Evolutionary conservation across 1,140 invertebrate genomes (phyloP), one percentile per base, ranked within the genome.

Genomic region (Adelges cooleyi): DNA sequence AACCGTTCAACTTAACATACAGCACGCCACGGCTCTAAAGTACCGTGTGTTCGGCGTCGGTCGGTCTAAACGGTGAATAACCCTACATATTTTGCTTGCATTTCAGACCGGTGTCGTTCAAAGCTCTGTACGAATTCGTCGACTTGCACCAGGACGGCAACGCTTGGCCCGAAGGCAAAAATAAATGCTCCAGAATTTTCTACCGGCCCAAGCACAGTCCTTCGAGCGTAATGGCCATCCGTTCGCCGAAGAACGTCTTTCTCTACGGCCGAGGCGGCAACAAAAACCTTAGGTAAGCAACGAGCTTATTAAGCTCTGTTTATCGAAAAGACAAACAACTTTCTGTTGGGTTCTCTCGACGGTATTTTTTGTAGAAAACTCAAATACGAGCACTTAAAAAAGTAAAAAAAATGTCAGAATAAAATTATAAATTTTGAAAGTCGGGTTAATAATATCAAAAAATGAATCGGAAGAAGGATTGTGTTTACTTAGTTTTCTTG

Each of bases 121-220:
- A 86, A 70, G 82, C 89, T 0, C 79, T 90, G n/a, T 93, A 91
- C 75, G 89, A 93, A 74, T 92, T 93, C 69, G 89, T 92, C 9
- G 88, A 92, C 74, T 77, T 90, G 2, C 84, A 88, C 67, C 85
- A 91, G 76, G 88, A 91, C 70, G 89, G 89, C 0, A 83, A 89
- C 59, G 80, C 83, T 0, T 86, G 82, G 74, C 80, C 83, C 0
- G 84, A 83, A 73, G 86, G 84, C 0, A 78, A 72, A 9, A 83
- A 82, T 1, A 77, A 80, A 0, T 87, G 85, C 70, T 86, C 83
- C 0, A 75, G 85, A 65, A 76, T 81, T 42, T 90, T 90, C 69
- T 80, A 82, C 22, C 85, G 82, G 65, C 74, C 77, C 65, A 80
- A 69, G 71, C 74, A 42, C 38, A 65, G 46, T 79, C 65, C 78